Conservation (phyloP, 2,888 invertebrate species). For the Cenopis cana region DNA sequence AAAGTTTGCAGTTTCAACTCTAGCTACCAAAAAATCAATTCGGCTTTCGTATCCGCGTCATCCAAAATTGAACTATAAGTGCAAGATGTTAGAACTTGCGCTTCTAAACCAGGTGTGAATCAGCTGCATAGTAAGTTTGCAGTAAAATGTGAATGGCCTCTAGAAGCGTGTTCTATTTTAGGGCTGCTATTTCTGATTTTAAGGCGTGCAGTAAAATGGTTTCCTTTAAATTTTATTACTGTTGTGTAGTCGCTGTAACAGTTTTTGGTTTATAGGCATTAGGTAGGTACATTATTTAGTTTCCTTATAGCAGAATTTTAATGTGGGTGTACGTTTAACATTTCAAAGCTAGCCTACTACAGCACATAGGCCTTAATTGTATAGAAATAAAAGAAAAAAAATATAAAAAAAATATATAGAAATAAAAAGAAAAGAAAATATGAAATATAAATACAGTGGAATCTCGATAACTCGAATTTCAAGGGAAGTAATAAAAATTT, state of each 20-base stretch:
- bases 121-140: conserved; percentile 14
- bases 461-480: no score
- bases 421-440: no score
- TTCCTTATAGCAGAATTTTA: background rate
- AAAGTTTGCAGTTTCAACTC: background rate
- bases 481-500: no score
- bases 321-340: background rate
- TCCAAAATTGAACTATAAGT: conserved; percentile 2
- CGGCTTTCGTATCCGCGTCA: background rate
- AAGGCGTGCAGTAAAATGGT: conserved; percentile 7
- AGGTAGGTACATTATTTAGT: no score
- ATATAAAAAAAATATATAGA: no score
- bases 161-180: conserved; percentile 63
- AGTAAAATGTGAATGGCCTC: conserved; percentile 67
- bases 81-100: background rate
- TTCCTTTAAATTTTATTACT: conserved; percentile 9
- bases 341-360: no score
- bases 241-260: conserved; percentile 7
- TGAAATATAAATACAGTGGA: no score
- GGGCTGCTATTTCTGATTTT: conserved; percentile 61
- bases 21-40: background rate
- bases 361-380: no score
- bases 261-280: background rate
- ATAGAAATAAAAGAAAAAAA: no score
- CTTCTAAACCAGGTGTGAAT: background rate